These are phyloP conservation scores for Zalophus californianus DNA, from an alignment of 2,797 vertebrate genomes.

Conservation along the genomic window DNA sequence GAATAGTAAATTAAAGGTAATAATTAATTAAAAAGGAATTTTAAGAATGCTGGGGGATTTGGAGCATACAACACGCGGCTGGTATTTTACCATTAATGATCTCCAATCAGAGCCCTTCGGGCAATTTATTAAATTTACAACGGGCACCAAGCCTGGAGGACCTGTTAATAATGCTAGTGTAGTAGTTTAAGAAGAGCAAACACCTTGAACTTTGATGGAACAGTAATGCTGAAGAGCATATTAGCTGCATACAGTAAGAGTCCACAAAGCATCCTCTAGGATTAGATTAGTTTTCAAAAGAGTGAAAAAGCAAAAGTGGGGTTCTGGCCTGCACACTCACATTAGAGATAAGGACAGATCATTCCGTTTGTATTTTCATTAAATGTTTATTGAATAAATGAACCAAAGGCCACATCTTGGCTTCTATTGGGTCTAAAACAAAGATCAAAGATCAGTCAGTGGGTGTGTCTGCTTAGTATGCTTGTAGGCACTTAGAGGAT, in stretches of 20 bases:
- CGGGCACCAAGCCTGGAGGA: background rate
- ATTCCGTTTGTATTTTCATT: background rate
- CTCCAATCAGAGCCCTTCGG: background rate
- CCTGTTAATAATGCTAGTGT: background rate
- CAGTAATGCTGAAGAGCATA: background rate
- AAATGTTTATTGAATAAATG: background rate
- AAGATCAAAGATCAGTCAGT: background rate
- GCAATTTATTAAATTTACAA: background rate
- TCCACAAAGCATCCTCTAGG: background rate
- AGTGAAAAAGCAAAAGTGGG: background rate
- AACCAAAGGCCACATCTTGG: background rate
- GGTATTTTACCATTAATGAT: background rate
- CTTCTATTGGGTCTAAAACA: background rate
- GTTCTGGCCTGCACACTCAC: background rate
- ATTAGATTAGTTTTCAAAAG: background rate
- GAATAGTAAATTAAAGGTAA: slow-evolving; percentile 5
- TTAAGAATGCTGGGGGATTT: background rate
- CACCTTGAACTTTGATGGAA: background rate
- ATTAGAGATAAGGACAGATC: background rate
- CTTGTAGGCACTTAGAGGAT: background rate
- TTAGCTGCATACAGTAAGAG: background rate
- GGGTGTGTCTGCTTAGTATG: background rate
- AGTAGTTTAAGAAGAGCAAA: background rate
- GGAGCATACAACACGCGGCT: background rate
- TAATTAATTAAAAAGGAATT: slow-evolving; percentile 17